Evolutionary conservation across 1,140 invertebrate genomes (phyloP).

Genomic region (Phthorimaea operculella): DNA sequence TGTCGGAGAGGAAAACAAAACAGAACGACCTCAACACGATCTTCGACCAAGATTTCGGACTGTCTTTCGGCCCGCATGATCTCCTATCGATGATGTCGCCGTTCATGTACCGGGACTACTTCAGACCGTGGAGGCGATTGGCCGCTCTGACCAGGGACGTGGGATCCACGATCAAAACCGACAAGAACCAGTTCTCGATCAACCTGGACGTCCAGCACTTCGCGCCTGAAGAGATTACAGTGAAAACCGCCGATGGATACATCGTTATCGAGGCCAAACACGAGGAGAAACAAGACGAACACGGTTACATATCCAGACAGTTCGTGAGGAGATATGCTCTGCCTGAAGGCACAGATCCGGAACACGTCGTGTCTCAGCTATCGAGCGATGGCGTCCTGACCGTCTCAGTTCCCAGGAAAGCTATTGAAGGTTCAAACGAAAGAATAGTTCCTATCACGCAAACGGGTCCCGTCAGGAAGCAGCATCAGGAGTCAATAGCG

Average conservation of each 20-base stretch:
- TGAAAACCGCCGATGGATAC: slow-evolving; percentile 77
- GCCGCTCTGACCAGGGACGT: slow-evolving; percentile 71
- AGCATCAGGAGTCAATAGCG: slow-evolving; percentile 24
- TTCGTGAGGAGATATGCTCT: slow-evolving; percentile 76
- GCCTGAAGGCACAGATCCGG: slow-evolving; percentile 73
- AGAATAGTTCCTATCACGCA: slow-evolving; percentile 48
- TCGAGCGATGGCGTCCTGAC: slow-evolving; percentile 78
- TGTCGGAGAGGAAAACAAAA: neutral
- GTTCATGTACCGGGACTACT: slow-evolving; percentile 44
- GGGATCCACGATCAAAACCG: slow-evolving; percentile 62
- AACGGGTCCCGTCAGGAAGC: slow-evolving; percentile 45
- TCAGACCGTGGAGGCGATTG: slow-evolving; percentile 70
- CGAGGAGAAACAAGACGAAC: slow-evolving; percentile 73
- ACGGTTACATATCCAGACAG: slow-evolving; percentile 72
- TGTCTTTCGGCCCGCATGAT: slow-evolving; percentile 36
- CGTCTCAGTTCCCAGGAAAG: slow-evolving; percentile 71
- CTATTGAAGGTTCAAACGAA: slow-evolving; percentile 49
- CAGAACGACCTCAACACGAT: slow-evolving; percentile 15
- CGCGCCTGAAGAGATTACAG: slow-evolving; percentile 79
- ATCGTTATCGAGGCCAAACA: slow-evolving; percentile 77
- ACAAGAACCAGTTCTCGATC: slow-evolving; percentile 48
- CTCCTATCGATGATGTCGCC: slow-evolving; percentile 54
- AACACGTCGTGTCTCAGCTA: slow-evolving; percentile 75
- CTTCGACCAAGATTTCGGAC: slow-evolving; percentile 41
- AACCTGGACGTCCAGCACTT: slow-evolving; percentile 53